These are phyloP conservation scores for Tachina grossa DNA, from an alignment of 2,888 invertebrate species.

Conservation along the genomic window DNA sequence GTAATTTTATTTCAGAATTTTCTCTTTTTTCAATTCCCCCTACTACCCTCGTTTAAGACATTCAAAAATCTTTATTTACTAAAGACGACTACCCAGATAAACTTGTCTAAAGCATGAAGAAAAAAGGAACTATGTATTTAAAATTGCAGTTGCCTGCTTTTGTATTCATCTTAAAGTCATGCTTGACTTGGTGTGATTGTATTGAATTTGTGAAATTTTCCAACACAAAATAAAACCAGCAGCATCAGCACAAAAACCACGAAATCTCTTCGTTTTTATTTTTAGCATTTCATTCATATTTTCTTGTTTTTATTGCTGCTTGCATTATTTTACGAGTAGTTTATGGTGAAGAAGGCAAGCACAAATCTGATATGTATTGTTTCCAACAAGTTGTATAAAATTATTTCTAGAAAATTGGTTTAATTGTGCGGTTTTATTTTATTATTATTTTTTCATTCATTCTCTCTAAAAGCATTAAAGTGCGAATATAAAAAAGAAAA, in stretches of 20 bases:
- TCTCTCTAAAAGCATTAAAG: conserved; percentile 19
- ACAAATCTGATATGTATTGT: conserved; percentile 41
- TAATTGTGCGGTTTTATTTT: conserved; percentile 51
- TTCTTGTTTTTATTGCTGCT: conserved; percentile 2
- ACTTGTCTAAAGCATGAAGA: conserved; percentile 3
- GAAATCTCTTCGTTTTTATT: conserved; percentile 17
- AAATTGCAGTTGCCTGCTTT: conserved; percentile 29
- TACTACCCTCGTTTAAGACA: neutral
- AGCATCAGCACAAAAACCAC: conserved; percentile 61
- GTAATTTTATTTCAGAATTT: too few relatives aligned
- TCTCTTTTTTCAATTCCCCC: too few relatives aligned
- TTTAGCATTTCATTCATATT: neutral
- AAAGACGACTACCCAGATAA: conserved; percentile 5
- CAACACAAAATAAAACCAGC: conserved; percentile 44
- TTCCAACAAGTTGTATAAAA: conserved; percentile 44
- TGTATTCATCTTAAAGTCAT: conserved; percentile 11
- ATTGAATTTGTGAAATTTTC: conserved; percentile 29
- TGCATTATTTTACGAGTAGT: neutral
- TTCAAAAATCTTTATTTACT: neutral
- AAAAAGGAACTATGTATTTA: conserved; percentile 8
- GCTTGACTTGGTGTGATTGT: neutral
- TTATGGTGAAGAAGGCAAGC: conserved; percentile 25
- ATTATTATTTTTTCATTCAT: conserved; percentile 1
- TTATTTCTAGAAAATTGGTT: conserved; percentile 55
- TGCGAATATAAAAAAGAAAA: conserved; percentile 3